Base-by-base conservation (phyloP, 1,140 invertebrate genomes). In the Heliconius melpomene region DNA sequence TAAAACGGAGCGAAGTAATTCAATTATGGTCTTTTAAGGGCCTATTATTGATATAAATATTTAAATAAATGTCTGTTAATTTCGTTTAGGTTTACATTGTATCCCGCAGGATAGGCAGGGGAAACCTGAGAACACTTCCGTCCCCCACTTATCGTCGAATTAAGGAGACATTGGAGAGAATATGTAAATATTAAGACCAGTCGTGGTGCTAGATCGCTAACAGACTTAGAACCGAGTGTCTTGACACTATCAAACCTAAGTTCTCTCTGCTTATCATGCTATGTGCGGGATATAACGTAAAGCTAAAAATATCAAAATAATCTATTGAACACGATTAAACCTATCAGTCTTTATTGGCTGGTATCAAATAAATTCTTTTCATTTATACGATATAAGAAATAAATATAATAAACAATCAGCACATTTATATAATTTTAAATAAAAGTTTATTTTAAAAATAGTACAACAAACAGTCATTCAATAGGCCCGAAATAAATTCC, bases 371-470 rank as follows among this genome's bases (percentile, higher is more conserved):
- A 54, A n/a, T 57, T 57, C 2, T 57, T n/a, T 57, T 57, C 8
- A 23, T 8, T 23, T 2, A 7, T n/a, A 57, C 7, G n/a, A 57
- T 3, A n/a, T 57, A 9, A 3, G 52, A 18, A 20, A n/a, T 57
- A 57, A 57, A 57, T 57, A 5, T 52, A 52, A 52, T 52, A 52
- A 52, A 1, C 7, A 7, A 52, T 52, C 50, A 20, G 6, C 52
- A 54, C 52, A 54, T 54, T 54, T 54, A 54, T 54, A 54, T 18
- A n/a, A n/a, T 54, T 54, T 54, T 54, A n/a, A 54, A 54, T 54
- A 54, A n/a, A n/a, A n/a, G 2, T n/a, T 29, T 13, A 1, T 46
- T 46, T 16, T 46, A 46, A 46, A 46, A 57, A 7, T 57, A 57
- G 54, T 23, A 9, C n/a, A 57, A 26, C 26, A 66, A 66, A 26